These are phyloP conservation scores for Pachycephus smyrnensis DNA, from an alignment of 2,888 invertebrate species.

Conservation along the genomic window DNA sequence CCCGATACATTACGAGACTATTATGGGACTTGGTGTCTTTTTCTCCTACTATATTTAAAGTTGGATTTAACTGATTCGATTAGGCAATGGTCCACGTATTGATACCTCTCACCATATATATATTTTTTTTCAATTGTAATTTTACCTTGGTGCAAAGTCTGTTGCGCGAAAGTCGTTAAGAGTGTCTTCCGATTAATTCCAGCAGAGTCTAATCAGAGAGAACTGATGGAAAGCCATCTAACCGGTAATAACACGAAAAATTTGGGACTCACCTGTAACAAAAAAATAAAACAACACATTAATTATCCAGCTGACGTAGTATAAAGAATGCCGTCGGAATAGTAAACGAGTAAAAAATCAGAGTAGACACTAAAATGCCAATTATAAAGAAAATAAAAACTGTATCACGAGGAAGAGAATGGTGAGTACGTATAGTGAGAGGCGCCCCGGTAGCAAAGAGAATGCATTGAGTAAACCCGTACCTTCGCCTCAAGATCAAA, in stretches of 20 bases:
- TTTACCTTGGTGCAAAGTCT: background rate
- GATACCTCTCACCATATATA: background rate
- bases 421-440: background rate
- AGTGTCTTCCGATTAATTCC: background rate
- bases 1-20: background rate
- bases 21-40: background rate
- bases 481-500: slow-evolving; percentile 44
- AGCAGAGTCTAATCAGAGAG: background rate
- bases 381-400: background rate
- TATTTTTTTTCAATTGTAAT: background rate
- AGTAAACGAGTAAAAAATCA: background rate
- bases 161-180: background rate
- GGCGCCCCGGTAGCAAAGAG: slow-evolving; percentile 2
- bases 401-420: slow-evolving; percentile 2
- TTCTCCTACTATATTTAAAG: background rate
- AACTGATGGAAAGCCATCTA: background rate
- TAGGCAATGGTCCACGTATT: background rate
- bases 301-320: background rate
- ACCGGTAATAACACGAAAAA: background rate
- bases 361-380: background rate
- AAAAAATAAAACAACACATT: background rate
- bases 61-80: slow-evolving; percentile 22
- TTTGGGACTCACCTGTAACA: background rate
- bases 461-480: slow-evolving; percentile 37
- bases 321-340: background rate